Percentiles rank a stretch among this genome's conserved stretches.
These are phyloP conservation scores for Elysia crispata DNA, from an alignment of 2,888 invertebrate species.

Conservation along the genomic window DNA sequence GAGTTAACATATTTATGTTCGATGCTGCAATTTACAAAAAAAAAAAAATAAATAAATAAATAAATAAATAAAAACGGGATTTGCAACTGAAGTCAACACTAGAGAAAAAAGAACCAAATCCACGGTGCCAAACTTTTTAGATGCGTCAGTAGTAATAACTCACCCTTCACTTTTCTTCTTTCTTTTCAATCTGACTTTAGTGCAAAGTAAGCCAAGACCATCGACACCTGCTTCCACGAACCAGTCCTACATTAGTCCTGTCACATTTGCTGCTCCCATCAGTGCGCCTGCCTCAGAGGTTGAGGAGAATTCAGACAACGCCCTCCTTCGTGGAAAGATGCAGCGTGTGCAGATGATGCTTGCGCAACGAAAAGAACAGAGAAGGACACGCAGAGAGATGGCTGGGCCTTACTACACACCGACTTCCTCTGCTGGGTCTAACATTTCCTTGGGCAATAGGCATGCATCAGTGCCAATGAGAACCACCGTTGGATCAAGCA, in stretches of 20 bases:
- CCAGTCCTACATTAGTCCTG: no score
- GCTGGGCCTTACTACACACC: constrained; percentile 62
- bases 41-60: no score
- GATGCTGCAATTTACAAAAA: no score
- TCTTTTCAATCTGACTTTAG: background rate
- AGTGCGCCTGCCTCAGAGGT: background rate
- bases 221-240: no score
- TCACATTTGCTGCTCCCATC: background rate
- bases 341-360: constrained; percentile 91
- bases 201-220: background rate
- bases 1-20: no score
- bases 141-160: background rate
- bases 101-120: no score
- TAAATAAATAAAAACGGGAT: no score
- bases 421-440: background rate
- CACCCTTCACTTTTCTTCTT: background rate
- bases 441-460: background rate
- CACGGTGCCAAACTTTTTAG: no score
- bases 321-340: constrained; percentile 90
- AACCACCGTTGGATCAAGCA: no score
- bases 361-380: constrained; percentile 88
- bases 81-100: no score
- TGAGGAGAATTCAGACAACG: constrained; percentile 79
- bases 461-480: background rate
- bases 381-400: constrained; percentile 84